These are phyloP conservation scores for Rhinolophus ferrumequinum DNA, from an alignment of 2,113 vertebrate species.

Conservation along the genomic window DNA sequence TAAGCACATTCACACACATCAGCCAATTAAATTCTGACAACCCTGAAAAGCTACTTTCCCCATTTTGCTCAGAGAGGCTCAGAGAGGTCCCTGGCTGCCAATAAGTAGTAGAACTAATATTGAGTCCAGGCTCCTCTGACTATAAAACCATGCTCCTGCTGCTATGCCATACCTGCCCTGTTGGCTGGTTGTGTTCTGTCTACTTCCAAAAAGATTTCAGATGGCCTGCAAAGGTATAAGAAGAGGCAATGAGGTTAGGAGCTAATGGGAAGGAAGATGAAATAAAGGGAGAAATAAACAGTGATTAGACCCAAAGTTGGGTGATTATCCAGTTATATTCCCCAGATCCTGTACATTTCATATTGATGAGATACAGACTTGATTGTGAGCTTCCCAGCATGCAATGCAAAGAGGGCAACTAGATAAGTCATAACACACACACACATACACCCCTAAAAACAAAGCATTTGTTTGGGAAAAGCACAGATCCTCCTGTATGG, in stretches of 20 bases:
- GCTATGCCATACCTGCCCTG: not conserved
- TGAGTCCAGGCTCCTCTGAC: not conserved
- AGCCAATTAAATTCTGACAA: not conserved
- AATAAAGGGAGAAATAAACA: not conserved
- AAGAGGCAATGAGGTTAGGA: not conserved
- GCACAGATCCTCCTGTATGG: not conserved
- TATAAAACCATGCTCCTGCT: not conserved
- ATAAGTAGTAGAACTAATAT: not conserved
- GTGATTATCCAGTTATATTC: not conserved
- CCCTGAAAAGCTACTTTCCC: not conserved
- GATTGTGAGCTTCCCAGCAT: slow-evolving; percentile 2
- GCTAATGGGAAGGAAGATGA: not conserved
- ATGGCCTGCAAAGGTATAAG: not conserved
- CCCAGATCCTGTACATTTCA: not conserved
- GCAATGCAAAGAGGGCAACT: not conserved
- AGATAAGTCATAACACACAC: not conserved
- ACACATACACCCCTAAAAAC: not conserved
- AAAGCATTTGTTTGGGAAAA: not conserved
- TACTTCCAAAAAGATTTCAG: not conserved
- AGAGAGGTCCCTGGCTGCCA: not conserved
- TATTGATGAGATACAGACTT: not conserved
- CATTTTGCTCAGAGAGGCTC: not conserved
- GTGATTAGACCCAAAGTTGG: not conserved
- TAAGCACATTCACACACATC: not conserved
- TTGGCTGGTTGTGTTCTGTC: not conserved